Evolutionary conservation across 2,113 vertebrate genomes (phyloP).

Genomic region (Caretta caretta): DNA sequence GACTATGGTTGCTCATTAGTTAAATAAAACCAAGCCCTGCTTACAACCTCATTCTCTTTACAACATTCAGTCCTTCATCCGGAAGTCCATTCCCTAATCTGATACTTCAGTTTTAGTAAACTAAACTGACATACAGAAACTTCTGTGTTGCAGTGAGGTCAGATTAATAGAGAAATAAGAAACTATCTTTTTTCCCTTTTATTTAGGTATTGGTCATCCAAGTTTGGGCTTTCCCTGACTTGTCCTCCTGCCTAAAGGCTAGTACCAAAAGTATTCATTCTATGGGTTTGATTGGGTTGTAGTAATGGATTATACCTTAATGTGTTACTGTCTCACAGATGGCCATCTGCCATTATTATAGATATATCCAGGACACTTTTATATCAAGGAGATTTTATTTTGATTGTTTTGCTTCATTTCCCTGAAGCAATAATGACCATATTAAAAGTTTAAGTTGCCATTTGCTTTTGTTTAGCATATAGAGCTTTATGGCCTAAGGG

Average conservation of each 20-base stretch:
- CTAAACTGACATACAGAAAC: fast-evolving
- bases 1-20: background rate
- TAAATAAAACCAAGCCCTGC: background rate
- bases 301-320: background rate
- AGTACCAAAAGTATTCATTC: background rate
- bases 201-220: background rate
- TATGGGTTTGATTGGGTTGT: background rate
- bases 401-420: background rate
- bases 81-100: background rate
- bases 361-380: background rate
- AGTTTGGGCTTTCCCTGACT: background rate
- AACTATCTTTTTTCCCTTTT: background rate
- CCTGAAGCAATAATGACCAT: background rate
- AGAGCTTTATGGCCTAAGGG: background rate
- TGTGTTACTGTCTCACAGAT: background rate
- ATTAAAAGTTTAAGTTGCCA: background rate
- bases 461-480: background rate
- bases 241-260: background rate
- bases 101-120: background rate
- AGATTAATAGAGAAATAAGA: background rate
- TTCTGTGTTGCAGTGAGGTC: background rate
- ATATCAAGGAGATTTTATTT: background rate
- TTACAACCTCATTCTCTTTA: background rate
- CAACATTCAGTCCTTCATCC: background rate
- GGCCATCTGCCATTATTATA: background rate